Evolutionary conservation across 2,797 vertebrate species (phyloP).

Genomic region (Pterois miles): DNA sequence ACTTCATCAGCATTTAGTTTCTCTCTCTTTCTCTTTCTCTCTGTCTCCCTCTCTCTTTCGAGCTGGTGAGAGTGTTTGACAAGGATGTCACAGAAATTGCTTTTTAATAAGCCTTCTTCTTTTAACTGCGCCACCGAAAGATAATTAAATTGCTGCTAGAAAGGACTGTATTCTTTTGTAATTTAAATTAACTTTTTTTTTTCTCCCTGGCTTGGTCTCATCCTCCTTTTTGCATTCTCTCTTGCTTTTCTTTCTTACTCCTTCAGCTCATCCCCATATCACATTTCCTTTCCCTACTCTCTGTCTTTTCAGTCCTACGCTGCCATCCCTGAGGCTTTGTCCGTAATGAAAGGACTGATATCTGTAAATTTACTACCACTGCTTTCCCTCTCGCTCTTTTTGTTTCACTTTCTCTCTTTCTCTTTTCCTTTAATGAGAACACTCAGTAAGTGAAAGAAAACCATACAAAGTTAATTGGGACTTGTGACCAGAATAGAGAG

Average conservation of each 20-base stretch:
- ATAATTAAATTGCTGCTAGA: constrained; percentile 88
- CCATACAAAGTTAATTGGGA: constrained; percentile 63
- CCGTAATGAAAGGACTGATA: constrained; percentile 78
- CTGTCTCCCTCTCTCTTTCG: constrained; percentile 51
- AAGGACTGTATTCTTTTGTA: constrained; percentile 88
- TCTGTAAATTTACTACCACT: constrained; percentile 71
- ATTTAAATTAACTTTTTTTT: constrained; percentile 86
- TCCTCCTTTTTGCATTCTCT: constrained; percentile 64
- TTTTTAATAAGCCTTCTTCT: constrained; percentile 87
- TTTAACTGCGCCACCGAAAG: constrained; percentile 84
- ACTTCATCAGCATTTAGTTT: constrained; percentile 84
- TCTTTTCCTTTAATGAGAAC: constrained; percentile 55
- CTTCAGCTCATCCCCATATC: constrained; percentile 74
- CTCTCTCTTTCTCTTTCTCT: constrained; percentile 54
- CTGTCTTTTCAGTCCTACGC: constrained; percentile 49
- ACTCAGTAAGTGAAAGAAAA: constrained; percentile 41
- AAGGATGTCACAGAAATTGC: constrained; percentile 83
- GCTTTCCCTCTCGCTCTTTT: constrained; percentile 48
- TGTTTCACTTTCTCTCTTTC: constrained; percentile 36
- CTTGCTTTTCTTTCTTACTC: constrained; percentile 60
- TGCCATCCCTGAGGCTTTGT: constrained; percentile 71
- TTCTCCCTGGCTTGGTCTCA: constrained; percentile 58
- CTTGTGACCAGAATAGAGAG: constrained; percentile 48
- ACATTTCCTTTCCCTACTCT: constrained; percentile 62
- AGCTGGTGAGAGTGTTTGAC: constrained; percentile 82